Conservation (phyloP, 1,140 invertebrate species). For the Drosophila quadrilineata region DNA sequence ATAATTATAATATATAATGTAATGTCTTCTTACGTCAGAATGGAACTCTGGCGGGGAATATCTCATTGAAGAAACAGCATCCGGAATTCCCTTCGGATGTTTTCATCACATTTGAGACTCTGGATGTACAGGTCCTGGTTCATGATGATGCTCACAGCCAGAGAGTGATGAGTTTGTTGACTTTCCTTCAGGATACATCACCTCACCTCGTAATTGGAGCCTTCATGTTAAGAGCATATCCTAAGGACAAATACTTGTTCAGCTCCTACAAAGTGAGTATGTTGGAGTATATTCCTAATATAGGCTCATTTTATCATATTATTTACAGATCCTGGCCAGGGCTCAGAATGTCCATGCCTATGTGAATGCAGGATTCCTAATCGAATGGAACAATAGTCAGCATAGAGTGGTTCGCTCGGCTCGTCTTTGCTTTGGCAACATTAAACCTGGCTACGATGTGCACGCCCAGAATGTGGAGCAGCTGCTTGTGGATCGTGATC, state of each 20-base stretch:
- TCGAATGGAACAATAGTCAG: constrained; percentile 49
- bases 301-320: not conserved
- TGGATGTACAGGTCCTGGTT: constrained; percentile 82
- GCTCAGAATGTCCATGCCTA: constrained; percentile 91
- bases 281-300: too few species aligned
- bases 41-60: constrained; percentile 89
- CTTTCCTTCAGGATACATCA: constrained; percentile 46
- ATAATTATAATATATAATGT: not conserved
- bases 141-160: constrained; percentile 39
- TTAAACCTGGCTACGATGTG: constrained; percentile 86
- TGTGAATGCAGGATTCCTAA: constrained; percentile 90
- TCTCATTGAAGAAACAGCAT: constrained; percentile 88
- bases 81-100: constrained; percentile 89
- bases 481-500: constrained; percentile 83
- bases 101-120: constrained; percentile 87
- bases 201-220: constrained; percentile 54
- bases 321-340: constrained; percentile 84
- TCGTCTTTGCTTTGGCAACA: constrained; percentile 85
- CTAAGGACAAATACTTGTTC: constrained; percentile 50
- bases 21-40: constrained; percentile 67
- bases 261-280: constrained; percentile 84
- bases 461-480: constrained; percentile 86
- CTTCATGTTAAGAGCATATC: constrained; percentile 60
- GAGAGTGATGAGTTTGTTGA: constrained; percentile 40
- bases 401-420: constrained; percentile 61